Evolutionary conservation across 2,113 vertebrate species (phyloP).

Genomic region (Turdus rufiventris): DNA sequence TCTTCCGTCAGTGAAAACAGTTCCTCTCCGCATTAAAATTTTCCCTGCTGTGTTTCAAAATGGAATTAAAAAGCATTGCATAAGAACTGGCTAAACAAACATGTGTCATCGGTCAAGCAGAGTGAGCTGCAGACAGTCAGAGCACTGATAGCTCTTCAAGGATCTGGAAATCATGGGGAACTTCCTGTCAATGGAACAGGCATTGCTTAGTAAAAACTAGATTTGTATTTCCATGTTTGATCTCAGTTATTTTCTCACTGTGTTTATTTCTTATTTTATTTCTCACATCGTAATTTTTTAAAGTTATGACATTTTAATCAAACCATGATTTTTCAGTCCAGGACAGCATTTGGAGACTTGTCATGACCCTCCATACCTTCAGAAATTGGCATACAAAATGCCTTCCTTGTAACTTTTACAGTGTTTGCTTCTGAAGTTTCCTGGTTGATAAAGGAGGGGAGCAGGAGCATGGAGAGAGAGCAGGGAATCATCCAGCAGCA

Average conservation of each 20-base stretch:
- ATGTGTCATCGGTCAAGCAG: neutral
- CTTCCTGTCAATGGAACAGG: neutral
- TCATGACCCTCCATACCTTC: neutral
- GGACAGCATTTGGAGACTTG: neutral
- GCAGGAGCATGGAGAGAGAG: neutral
- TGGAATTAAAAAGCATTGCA: neutral
- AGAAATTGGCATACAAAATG: neutral
- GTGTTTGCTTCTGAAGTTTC: neutral
- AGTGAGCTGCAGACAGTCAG: neutral
- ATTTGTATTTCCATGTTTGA: neutral
- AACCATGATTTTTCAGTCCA: neutral
- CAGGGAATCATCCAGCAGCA: neutral
- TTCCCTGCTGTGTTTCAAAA: neutral
- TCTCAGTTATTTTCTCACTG: neutral
- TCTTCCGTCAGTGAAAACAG: neutral
- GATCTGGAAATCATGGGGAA: neutral
- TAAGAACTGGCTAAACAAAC: neutral
- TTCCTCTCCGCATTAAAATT: neutral
- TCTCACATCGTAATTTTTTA: neutral
- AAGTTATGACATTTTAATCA: neutral
- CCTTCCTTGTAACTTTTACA: neutral
- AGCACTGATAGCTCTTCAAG: neutral
- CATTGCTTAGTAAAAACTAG: neutral
- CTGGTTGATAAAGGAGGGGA: neutral
- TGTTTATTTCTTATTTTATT: neutral